Evolutionary conservation across 37 sponge, comb jelly and placozoan species (phyloP).

Genomic region (Agelas oroides): DNA sequence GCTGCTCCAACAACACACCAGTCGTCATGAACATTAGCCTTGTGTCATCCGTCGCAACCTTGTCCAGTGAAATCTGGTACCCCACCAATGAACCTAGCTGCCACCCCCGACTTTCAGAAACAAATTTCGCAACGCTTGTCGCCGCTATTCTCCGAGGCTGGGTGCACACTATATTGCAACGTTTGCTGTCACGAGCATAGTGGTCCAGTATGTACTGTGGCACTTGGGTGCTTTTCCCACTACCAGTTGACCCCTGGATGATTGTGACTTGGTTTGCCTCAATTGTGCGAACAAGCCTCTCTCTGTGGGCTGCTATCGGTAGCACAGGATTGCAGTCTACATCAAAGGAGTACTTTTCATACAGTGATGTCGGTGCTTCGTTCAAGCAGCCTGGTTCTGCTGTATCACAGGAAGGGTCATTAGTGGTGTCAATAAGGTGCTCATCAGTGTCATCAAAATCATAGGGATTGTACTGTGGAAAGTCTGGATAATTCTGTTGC

Average conservation of each 20-base stretch:
- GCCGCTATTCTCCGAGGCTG: constrained; percentile 95
- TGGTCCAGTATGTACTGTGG: constrained; percentile 93
- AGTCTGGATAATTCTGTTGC: background rate
- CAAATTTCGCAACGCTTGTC: constrained; percentile 83
- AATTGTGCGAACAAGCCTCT: constrained; percentile 77
- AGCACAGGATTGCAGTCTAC: constrained; percentile 22
- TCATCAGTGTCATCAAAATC: constrained; percentile 15
- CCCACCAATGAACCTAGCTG: constrained; percentile 91
- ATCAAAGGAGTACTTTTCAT: constrained; percentile 44
- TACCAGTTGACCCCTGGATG: constrained; percentile 88
- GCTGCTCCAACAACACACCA: constrained; percentile 88
- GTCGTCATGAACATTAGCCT: constrained; percentile 94
- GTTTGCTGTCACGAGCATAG: constrained; percentile 51
- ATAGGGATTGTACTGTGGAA: background rate
- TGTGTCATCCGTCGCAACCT: constrained; percentile 79
- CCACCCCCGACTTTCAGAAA: constrained; percentile 78
- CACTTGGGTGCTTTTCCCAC: constrained; percentile 95
- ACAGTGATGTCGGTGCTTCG: constrained; percentile 7
- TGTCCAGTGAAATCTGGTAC: constrained; percentile 92
- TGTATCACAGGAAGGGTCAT: background rate
- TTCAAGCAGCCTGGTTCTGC: constrained; percentile 3
- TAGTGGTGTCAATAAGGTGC: background rate
- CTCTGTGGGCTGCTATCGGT: constrained; percentile 71
- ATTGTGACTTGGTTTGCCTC: constrained; percentile 79
- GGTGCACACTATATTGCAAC: constrained; percentile 97